Evolutionary conservation across 2,797 vertebrate genomes (phyloP).

Genomic region (Pelochelys cantorii): DNA sequence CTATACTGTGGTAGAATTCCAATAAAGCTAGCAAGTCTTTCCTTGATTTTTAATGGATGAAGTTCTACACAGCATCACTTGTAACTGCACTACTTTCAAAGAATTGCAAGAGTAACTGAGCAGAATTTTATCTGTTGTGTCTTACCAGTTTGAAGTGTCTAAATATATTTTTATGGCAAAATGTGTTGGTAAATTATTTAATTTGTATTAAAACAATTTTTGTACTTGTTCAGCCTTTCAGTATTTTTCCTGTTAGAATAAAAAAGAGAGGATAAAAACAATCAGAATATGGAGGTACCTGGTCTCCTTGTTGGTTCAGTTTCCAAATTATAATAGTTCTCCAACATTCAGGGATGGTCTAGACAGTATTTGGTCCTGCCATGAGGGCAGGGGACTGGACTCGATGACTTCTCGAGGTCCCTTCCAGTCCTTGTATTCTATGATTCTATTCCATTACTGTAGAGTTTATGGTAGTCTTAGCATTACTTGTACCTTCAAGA

Average conservation of each 20-base stretch:
- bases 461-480: neutral
- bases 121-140: neutral
- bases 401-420: too few relatives aligned
- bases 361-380: too few relatives aligned
- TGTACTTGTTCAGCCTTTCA: neutral
- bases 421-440: too few relatives aligned
- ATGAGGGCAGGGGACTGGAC: too few relatives aligned
- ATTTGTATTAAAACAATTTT: neutral
- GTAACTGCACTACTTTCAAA: neutral
- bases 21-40: neutral
- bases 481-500: neutral
- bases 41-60: neutral
- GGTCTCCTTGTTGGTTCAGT: neutral
- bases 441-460: neutral
- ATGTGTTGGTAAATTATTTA: neutral
- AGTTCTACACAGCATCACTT: neutral
- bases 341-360: too few relatives aligned
- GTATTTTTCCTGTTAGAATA: neutral
- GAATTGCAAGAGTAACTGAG: neutral
- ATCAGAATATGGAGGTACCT: neutral
- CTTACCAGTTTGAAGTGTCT: neutral
- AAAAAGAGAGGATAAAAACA: neutral
- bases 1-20: conserved; percentile 23
- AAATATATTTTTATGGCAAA: neutral
- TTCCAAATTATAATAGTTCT: neutral